A percentile compares a stretch with the other conserved stretches of the same genome.
Conservation (phyloP, 2,113 vertebrate species). For the Nibea coibor region DNA sequence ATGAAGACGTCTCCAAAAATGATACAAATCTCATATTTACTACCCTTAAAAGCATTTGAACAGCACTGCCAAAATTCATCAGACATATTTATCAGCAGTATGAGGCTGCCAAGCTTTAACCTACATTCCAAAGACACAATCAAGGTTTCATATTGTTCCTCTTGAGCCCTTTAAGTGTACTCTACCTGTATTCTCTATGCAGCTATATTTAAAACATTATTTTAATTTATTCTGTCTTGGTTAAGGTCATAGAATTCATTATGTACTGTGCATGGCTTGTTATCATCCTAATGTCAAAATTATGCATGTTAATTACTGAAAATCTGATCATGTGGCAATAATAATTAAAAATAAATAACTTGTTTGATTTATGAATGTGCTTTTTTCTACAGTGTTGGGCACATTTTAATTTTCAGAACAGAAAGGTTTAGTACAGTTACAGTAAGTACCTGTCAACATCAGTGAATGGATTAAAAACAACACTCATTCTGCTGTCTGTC, state of each 20-base stretch:
- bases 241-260: background rate
- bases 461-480: background rate
- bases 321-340: background rate
- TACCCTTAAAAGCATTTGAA: constrained; percentile 3
- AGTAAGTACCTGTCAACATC: background rate
- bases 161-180: background rate
- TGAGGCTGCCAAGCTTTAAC: background rate
- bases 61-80: background rate
- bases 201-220: background rate
- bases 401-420: background rate
- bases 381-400: too few relatives aligned
- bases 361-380: too few relatives aligned
- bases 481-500: background rate
- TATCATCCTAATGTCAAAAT: background rate
- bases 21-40: background rate
- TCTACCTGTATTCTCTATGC: background rate
- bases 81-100: background rate
- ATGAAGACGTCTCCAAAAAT: background rate
- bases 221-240: background rate
- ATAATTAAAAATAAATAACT: too few relatives aligned
- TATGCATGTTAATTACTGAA: background rate
- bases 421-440: too few relatives aligned
- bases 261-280: background rate
- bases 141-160: constrained; percentile 1
- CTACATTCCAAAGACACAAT: background rate